Evolutionary conservation across 2,888 invertebrate species (phyloP).

Genomic region (Carabus problematicus): DNA sequence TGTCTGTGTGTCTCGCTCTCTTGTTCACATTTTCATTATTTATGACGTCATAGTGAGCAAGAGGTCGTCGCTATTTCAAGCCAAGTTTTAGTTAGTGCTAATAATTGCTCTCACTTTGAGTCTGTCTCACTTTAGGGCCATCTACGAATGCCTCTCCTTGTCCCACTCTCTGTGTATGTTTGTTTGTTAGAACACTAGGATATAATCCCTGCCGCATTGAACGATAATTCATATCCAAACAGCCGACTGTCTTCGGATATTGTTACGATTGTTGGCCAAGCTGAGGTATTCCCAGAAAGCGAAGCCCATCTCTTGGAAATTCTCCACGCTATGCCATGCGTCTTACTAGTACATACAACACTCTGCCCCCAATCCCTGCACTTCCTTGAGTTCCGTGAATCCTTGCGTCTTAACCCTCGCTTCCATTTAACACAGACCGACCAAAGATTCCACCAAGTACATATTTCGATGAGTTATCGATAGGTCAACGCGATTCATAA

Average conservation of each 20-base stretch:
- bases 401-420: too few species aligned
- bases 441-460: too few species aligned
- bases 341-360: slow-evolving; percentile 1
- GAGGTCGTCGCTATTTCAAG: slow-evolving; percentile 52
- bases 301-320: slow-evolving; percentile 4
- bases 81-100: slow-evolving; percentile 54
- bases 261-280: slow-evolving; percentile 37
- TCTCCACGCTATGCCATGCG: neutral
- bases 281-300: slow-evolving; percentile 4
- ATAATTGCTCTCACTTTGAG: slow-evolving; percentile 50
- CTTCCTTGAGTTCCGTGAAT: too few species aligned
- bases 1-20: slow-evolving; percentile 1
- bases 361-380: neutral
- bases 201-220: slow-evolving; percentile 15
- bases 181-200: neutral
- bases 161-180: neutral
- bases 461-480: too few species aligned
- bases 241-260: slow-evolving; percentile 33
- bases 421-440: too few species aligned
- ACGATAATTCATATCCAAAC: slow-evolving; percentile 32
- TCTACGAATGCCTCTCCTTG: neutral
- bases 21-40: slow-evolving; percentile 52
- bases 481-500: too few species aligned
- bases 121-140: slow-evolving; percentile 2
- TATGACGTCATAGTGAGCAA: slow-evolving; percentile 54